Evolutionary conservation across 2,888 invertebrate genomes (phyloP), one percentile per base, ranked within the genome.

Genomic region (Venusia cambrica): DNA sequence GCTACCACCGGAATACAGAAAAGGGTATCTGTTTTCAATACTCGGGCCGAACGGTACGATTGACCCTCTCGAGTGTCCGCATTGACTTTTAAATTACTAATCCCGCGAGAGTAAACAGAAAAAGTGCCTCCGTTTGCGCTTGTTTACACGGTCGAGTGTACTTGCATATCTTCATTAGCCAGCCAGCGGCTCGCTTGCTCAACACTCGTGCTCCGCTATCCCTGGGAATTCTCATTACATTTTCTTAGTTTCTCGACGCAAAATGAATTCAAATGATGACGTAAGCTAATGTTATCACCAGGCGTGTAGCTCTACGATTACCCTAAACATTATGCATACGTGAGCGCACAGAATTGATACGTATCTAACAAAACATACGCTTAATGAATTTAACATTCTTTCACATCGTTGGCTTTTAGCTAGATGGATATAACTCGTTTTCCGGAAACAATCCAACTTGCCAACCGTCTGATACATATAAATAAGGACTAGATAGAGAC

Each of bases 21-120:
- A 83, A 85, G 85, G 85, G 78, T 85, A 85, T 83, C 76, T 75
- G 81, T 84, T 87, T 85, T 84, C 84, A 85, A 85, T 85, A 85
- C 79, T 68, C 70, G 64, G 73, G 69, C 56, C 65, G 71, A 63
- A 66, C 74, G 68, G 72, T 74, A 71, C 83, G 85, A 85, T 83
- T 85, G 85, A 85, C 85, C 85, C 83, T 83, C 81, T 79, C 65
- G 80, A 85, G 84, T 84, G 81, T 87, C 80, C 78, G 80, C 84
- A 87, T 87, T 87, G 85, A 87, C 87, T 87, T 87, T 87, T 87
- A 87, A 87, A 87, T 87, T 87, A 83, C 80, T 85, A 85, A 87
- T 85, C 83, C 79, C 76, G 83, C 74, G 78, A 65, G 81, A 70
- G 77, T 65, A 83, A 83, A 85, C 73, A 81, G 77, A 71, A 72